These are phyloP conservation scores for Aporophyla lueneburgensis DNA, from an alignment of 2,888 invertebrate genomes.

Conservation along the genomic window DNA sequence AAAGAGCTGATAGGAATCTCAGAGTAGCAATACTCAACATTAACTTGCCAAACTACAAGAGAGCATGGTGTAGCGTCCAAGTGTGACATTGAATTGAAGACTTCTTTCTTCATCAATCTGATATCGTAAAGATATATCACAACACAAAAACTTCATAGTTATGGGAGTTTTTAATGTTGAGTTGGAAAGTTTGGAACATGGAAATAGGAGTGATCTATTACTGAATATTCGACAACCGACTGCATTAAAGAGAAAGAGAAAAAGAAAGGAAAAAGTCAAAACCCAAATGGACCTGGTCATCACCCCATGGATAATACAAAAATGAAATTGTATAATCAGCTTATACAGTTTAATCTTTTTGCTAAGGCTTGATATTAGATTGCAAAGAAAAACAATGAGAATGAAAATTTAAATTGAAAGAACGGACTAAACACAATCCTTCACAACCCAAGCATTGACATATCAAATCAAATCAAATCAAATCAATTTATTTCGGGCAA, in stretches of 20 bases:
- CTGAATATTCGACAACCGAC: no score
- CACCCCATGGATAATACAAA: not conserved
- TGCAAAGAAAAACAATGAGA: no score
- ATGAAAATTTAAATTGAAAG: no score
- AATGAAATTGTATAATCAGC: not conserved
- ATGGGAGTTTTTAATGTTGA: not conserved
- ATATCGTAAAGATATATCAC: not conserved
- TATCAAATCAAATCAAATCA: no score
- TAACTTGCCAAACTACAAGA: not conserved
- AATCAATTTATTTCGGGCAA: no score
- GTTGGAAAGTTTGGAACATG: not conserved
- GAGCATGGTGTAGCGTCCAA: no score
- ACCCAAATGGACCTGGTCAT: not conserved
- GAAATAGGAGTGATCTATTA: not conserved
- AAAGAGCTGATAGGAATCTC: not conserved
- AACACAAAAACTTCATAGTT: not conserved
- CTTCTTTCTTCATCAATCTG: no score
- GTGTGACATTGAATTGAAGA: no score
- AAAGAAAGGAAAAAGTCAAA: not conserved
- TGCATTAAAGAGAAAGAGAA: no score
- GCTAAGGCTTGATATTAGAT: no score
- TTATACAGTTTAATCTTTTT: no score
- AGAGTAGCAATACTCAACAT: constrained; percentile 1
- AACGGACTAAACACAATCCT: not conserved
- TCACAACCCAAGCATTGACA: not conserved